phyloP scores from a whole-genome alignment of 2,113 vertebrate genomes.

The Corynorhinus townsendii region DNA sequence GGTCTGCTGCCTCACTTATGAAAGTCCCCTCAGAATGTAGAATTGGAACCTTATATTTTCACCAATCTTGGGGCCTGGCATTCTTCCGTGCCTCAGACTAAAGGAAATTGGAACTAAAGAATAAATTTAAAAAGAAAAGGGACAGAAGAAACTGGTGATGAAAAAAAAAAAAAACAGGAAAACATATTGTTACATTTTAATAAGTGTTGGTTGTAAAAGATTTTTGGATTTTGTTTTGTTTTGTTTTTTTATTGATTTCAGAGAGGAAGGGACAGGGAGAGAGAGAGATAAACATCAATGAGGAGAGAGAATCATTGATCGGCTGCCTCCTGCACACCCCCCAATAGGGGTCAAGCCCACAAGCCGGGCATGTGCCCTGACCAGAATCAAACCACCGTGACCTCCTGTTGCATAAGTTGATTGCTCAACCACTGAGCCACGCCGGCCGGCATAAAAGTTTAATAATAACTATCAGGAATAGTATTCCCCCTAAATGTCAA shows the following conservation, averaged over 20 bases:
- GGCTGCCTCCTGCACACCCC: no score
- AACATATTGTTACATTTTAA: background rate
- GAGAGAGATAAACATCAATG: no score
- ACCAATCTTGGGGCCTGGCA: background rate
- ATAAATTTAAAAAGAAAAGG: background rate
- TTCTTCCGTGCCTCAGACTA: background rate
- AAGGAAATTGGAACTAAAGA: background rate
- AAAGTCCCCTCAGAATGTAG: background rate
- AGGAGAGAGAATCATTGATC: no score
- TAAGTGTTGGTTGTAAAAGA: background rate
- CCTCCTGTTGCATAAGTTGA: no score
- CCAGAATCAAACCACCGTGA: no score
- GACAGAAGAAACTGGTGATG: background rate
- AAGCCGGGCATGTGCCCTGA: no score
- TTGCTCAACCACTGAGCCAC: no score
- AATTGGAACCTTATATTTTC: background rate
- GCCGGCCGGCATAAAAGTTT: background rate
- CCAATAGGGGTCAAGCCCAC: no score
- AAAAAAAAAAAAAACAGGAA: background rate
- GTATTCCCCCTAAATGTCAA: background rate
- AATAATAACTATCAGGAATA: background rate
- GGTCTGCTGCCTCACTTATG: rapidly evolving
- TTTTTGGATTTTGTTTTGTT: no score
- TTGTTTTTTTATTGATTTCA: no score
- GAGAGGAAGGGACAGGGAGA: no score